phyloP scores from a whole-genome alignment of 1,140 invertebrate genomes.

The Antheraea mylitta region DNA sequence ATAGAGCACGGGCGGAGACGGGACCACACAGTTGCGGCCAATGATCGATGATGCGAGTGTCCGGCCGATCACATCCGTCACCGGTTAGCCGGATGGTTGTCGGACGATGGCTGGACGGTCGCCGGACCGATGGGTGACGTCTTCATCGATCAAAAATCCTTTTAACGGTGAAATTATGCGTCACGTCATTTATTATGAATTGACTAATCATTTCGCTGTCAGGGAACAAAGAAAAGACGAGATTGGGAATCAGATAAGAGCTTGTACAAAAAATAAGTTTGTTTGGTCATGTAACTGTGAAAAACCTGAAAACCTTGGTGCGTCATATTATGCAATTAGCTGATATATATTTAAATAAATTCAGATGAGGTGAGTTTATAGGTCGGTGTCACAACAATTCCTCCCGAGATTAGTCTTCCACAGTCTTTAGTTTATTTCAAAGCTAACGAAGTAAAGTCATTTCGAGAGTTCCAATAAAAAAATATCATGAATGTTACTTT shows the following conservation, averaged over 20 bases:
- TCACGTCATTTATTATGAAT: constrained; percentile 4
- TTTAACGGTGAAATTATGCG: constrained; percentile 22
- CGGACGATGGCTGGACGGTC: not conserved
- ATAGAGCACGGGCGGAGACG: constrained; percentile 19
- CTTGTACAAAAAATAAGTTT: no score
- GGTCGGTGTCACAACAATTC: no score
- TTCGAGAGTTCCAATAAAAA: no score
- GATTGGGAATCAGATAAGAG: not conserved
- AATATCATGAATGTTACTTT: no score
- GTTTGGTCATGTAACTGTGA: no score
- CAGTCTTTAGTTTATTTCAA: no score
- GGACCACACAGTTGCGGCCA: constrained; percentile 26
- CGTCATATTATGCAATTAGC: no score
- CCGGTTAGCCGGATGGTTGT: not conserved
- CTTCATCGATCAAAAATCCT: constrained; percentile 34
- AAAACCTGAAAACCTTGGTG: no score
- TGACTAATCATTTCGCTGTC: not conserved
- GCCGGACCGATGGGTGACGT: constrained; percentile 33
- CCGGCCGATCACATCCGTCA: constrained; percentile 31
- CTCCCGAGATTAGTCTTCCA: no score
- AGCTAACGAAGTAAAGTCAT: no score
- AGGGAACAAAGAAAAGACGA: not conserved
- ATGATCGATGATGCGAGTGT: constrained; percentile 35
- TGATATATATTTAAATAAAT: no score
- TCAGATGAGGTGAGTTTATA: no score